Percentiles rank a stretch among this genome's conserved stretches.
These are phyloP conservation scores for Podilymbus podiceps DNA, from an alignment of 2,113 vertebrate species.

Conservation along the genomic window DNA sequence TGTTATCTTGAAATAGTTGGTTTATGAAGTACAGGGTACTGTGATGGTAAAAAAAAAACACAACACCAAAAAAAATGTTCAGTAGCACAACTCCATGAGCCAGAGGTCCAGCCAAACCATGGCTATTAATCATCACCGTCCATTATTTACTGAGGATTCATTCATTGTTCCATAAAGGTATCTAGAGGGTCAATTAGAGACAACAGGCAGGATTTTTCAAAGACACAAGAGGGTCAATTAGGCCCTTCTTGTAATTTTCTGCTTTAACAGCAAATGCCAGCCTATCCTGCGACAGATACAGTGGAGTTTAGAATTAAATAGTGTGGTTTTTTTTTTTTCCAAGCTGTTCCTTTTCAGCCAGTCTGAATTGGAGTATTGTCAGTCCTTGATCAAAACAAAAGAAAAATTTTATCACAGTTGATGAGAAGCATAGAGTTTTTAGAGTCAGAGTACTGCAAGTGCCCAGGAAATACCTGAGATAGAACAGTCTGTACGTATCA, in stretches of 20 bases:
- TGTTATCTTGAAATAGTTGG: constrained; percentile 44
- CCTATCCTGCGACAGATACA: constrained; percentile 70
- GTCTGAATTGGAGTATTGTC: constrained; percentile 16
- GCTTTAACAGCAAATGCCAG: constrained; percentile 84
- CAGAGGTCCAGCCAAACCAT: constrained; percentile 77
- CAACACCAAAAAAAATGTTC: not conserved
- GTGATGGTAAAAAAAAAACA: not conserved
- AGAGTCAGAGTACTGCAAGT: constrained; percentile 3
- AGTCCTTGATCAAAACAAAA: constrained; percentile 13
- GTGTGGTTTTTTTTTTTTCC: constrained; percentile 5
- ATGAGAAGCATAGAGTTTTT: constrained; percentile 28
- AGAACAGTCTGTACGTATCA: constrained; percentile 18
- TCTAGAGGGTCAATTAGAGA: constrained; percentile 95
- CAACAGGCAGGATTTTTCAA: constrained; percentile 84
- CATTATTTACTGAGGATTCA: constrained; percentile 89
- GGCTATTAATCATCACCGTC: constrained; percentile 90
- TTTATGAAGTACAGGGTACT: constrained; percentile 49
- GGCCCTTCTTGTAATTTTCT: constrained; percentile 87
- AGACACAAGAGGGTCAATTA: constrained; percentile 95
- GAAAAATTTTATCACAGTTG: not conserved
- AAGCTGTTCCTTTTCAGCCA: constrained; percentile 33
- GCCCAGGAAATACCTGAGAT: constrained; percentile 37
- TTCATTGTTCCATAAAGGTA: constrained; percentile 88
- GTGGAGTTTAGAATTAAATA: constrained; percentile 75
- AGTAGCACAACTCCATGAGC: constrained; percentile 52